Base-by-base conservation (phyloP, 1,140 invertebrate genomes). In the Trypoxylus dichotomus region DNA sequence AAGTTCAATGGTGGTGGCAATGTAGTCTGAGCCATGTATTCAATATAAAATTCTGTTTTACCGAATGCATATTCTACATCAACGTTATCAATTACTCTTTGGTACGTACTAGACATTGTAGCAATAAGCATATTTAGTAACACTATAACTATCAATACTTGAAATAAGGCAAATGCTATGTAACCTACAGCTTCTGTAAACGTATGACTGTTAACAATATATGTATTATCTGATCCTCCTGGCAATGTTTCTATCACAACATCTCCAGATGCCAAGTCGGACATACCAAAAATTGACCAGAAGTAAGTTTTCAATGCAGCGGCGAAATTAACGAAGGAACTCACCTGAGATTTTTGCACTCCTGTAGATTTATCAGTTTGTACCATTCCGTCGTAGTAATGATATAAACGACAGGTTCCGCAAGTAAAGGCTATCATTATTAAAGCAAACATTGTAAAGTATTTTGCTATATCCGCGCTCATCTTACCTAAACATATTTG, bases 91-190 rank as follows among this genome's bases (percentile, higher is more conserved):
- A 86, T 88, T 3, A 94, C 91, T 79, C 88, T 86, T 83, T 93
- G 91, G 82, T 92, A 93, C 1, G 92, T 93, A 79, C 92, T 92
- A n/a, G 91, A 91, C 91, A 94, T 93, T 82, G 93, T 93, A 2
- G 93, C 93, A 80, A 94, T 93, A 24, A 94, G 87, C 91, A 94
- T 93, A 85, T 94, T 94, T 32, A 94, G 83, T 15, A 94, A 88
- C 21, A 94, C 89, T 71, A 94, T 89, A 37, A 94, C 91, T 19
- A 89, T 90, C 60, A 94, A 89, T 24, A 75, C 90, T 84, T 92
- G 90, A 81, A 91, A 93, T 43, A 87, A 82, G 8, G 90, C 91
- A 81, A 92, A 93, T 32, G 90, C 87, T n/a, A 91, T 86, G 80
- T 91, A 91, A 37, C 91, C 91, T 58, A 92, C 86, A 5, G 87